Base-by-base conservation (phyloP, 2,113 vertebrate genomes). In the Onychostoma macrolepis region DNA sequence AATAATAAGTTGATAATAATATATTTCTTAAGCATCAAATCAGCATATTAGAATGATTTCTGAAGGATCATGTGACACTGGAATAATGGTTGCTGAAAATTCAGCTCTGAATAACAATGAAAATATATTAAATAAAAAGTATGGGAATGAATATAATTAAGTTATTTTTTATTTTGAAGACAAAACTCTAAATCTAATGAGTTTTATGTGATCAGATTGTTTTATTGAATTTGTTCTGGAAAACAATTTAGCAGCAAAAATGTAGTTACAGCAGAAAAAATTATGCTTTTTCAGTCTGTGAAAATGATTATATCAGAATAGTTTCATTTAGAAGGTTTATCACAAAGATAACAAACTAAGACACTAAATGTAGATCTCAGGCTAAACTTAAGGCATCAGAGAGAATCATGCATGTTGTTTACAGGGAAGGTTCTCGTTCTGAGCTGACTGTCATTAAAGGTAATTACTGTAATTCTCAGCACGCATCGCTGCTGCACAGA, bases 381-480 rank as follows among this genome's bases (percentile, higher is more conserved):
- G 80, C n/a, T 83, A 26, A 48, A 30, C 26, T 30, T 48, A 0
- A 45, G 61, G 56, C 21, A 21, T 80, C 33, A 38, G 53, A 38
- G 30, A 48, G 63, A 72, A 36, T 74, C 45, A 19, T 82, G 45
- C 26, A 21, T 84, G 67, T 84, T 84, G 82, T 84, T 84, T 84
- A 84, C 33, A 56, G 30, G 28, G 67, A 74, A 24, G 65, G 19
- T 38, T 74, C 48, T 74, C 12, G 1, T 74, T 74, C 45, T 8
- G 28, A 48, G 65, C 48, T 8, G 67, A 84, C 82, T 84, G 82
- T 84, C 67, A 84, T 84, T 84, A 84, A 45, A 74, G 45, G 48
- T 84, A 84, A 84, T 84, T 84, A 84, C 82, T 56, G 82, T 84
- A 84, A 84, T 84, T 84, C 43, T 74, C 45, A 74, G 45, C 26